These are phyloP conservation scores for Macrocentrus cingulum DNA, from an alignment of 1,140 invertebrate genomes.

Conservation along the genomic window DNA sequence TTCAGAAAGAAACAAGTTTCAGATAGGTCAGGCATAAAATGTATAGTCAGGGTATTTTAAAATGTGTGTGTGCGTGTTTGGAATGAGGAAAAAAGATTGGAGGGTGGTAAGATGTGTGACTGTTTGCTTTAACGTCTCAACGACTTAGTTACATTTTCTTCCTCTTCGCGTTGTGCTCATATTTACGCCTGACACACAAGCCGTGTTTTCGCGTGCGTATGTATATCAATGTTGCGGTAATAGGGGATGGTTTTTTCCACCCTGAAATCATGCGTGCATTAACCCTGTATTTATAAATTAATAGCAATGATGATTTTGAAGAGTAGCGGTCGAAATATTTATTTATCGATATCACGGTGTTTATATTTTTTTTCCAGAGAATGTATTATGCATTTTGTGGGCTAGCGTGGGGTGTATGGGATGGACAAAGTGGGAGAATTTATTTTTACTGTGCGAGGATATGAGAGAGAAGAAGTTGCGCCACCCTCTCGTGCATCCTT, in stretches of 20 bases:
- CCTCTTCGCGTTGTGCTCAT: no score
- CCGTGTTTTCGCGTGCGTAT: slow-evolving; percentile 44
- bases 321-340: no score
- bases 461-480: no score
- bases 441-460: slow-evolving; percentile 51
- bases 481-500: slow-evolving; percentile 40
- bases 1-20: no score
- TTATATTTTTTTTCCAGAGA: no score
- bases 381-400: no score
- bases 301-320: no score
- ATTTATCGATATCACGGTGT: no score
- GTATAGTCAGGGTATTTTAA: neutral
- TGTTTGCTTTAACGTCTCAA: slow-evolving; percentile 51
- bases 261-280: no score
- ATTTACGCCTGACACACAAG: slow-evolving; percentile 47
- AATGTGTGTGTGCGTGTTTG: neutral
- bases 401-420: no score
- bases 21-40: neutral
- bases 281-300: no score
- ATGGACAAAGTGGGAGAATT: no score
- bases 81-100: neutral
- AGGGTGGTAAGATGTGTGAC: slow-evolving; percentile 30
- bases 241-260: slow-evolving; percentile 7
- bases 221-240: slow-evolving; percentile 35
- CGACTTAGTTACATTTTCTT: slow-evolving; percentile 28